These are phyloP conservation scores for Pseudopipra pipra DNA, from an alignment of 2,113 vertebrate species.

Conservation along the genomic window DNA sequence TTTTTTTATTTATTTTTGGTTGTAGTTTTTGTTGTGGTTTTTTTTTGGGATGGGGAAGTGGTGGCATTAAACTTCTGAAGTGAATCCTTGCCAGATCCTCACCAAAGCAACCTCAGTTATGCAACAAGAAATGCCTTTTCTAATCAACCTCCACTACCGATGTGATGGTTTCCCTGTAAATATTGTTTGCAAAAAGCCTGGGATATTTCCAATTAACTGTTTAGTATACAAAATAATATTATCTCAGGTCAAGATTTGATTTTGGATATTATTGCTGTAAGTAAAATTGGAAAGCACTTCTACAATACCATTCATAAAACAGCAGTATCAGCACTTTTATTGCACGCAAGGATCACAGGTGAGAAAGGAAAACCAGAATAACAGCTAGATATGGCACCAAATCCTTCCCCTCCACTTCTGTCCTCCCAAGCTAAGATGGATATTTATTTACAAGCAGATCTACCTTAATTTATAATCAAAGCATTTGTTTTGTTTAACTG, in stretches of 20 bases:
- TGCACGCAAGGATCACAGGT: not conserved
- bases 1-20: not conserved
- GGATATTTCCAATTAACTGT: not conserved
- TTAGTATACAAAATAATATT: not conserved
- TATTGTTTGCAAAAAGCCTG: not conserved
- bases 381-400: not conserved
- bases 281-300: not conserved
- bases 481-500: not conserved
- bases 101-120: not conserved
- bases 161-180: not conserved
- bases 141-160: not conserved
- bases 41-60: not conserved
- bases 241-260: not conserved
- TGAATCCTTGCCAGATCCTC: not conserved
- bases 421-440: not conserved
- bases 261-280: not conserved
- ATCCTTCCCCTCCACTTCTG: not conserved
- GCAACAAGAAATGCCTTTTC: not conserved
- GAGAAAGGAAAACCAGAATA: not conserved
- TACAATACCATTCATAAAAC: not conserved
- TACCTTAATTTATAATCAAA: not conserved
- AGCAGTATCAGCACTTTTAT: not conserved
- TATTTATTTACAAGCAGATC: not conserved
- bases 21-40: not conserved
- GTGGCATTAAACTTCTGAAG: not conserved